Conservation (phyloP, 2,797 vertebrate genomes). For the Liasis olivaceus region DNA sequence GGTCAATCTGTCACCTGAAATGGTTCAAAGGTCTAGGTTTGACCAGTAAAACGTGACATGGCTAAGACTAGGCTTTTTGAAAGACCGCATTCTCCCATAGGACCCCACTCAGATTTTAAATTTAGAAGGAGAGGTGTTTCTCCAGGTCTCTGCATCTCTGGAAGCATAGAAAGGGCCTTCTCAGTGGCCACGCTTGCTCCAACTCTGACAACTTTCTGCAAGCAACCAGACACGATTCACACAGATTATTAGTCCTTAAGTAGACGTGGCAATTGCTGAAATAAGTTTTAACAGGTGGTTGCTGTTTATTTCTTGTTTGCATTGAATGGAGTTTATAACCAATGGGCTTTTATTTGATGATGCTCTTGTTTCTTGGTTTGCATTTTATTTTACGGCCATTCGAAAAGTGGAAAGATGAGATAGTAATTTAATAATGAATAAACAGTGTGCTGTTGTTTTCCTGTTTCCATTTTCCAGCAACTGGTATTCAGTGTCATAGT, state of each 20-base stretch:
- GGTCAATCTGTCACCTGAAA: background rate
- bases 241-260: background rate
- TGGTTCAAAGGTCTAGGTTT: background rate
- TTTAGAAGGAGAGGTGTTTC: too few species aligned
- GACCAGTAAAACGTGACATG: background rate
- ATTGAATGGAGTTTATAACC: background rate
- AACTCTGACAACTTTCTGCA: background rate
- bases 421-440: background rate
- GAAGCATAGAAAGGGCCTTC: background rate
- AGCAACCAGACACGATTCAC: too few species aligned
- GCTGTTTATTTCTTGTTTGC: background rate
- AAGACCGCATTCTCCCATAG: background rate
- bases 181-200: background rate
- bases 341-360: background rate
- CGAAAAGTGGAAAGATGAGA: background rate
- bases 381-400: background rate
- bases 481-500: background rate
- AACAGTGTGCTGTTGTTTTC: background rate
- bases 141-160: background rate
- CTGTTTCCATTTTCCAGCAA: too few species aligned
- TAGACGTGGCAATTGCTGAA: background rate
- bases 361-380: background rate
- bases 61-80: background rate
- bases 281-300: background rate
- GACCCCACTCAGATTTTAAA: background rate